Base-by-base conservation (phyloP, 2,888 invertebrate species). In the Phyllotreta cruciferae region DNA sequence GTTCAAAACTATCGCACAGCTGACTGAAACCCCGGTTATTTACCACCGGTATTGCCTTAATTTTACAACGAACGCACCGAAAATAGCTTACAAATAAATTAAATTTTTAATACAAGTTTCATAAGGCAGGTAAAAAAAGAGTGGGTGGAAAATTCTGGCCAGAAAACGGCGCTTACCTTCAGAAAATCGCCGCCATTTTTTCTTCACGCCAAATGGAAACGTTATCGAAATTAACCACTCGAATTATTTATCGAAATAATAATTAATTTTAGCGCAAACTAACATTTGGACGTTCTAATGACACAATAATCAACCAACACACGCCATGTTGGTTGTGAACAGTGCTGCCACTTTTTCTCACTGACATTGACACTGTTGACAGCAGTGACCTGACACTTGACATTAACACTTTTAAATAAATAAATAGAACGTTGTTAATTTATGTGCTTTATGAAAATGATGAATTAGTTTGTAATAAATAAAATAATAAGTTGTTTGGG, bases 261-360 rank as follows among this genome's bases (percentile, higher is more conserved):
- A 36, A 36, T 10, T 64, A 45, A 47, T 64, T 61, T 53, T 37
- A 11, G 4, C 8, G 6, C 34, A 63, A 68, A 66, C 39, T 58
- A 42, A 8, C 58, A 64, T 66, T 56, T 62, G 44, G 57, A 65
- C 67, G 68, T 56, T 67, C 68, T 68, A 67, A 70, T 72, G 72
- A 73, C 73, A 73, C 71, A 71, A 68, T 55, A 58, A 73, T 70
- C 56, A 63, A 68, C 65, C 64, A 68, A 69, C 62, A 63, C 63
- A 58, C 70, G 73, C 73, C 74, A 75, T 73, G 65, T 73, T 73
- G 37, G 50, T 60, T 60, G 69, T 66, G 64, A 60, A 7, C 67
- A 66, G 56, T 45, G 42, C 14, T 58, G 62, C 69, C 72, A 71
- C 66, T 67, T 13, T 6, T 34, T 8, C 24, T 24, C 24, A 24